These are phyloP conservation scores for Gordius sp. DNA, from an alignment of 2,888 invertebrate genomes.

Conservation along the genomic window DNA sequence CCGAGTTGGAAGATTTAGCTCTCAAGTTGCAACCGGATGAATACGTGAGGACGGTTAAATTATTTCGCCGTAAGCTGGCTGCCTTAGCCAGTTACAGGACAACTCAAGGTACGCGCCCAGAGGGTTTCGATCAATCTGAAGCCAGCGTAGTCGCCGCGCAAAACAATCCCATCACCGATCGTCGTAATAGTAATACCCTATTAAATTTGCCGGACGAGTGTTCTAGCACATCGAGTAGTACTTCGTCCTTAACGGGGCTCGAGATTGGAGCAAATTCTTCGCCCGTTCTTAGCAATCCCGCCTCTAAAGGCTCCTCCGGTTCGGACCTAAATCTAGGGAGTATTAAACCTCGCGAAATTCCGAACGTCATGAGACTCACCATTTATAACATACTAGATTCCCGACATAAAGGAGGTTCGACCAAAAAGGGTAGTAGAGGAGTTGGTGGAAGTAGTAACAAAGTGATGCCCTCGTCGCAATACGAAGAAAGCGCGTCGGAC, in stretches of 20 bases:
- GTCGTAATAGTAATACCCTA: too few species aligned
- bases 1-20: neutral
- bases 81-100: neutral
- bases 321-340: neutral
- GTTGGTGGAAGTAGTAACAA: neutral
- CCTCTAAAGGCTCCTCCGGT: neutral
- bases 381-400: neutral
- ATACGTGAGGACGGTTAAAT: neutral
- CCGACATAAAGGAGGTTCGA: neutral
- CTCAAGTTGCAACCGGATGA: neutral
- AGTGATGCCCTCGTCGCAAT: neutral
- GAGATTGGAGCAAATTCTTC: too few species aligned
- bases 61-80: neutral
- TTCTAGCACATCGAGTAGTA: too few species aligned
- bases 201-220: too few species aligned
- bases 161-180: too few species aligned
- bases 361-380: conserved; percentile 7
- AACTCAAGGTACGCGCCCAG: too few species aligned
- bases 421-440: neutral
- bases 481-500: too few species aligned
- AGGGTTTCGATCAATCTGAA: too few species aligned
- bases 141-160: too few species aligned
- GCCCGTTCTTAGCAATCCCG: neutral
- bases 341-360: conserved; percentile 4
- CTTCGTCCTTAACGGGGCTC: too few species aligned